Conservation (phyloP, 2,113 vertebrate species). For the Notarius lentiginosus region DNA sequence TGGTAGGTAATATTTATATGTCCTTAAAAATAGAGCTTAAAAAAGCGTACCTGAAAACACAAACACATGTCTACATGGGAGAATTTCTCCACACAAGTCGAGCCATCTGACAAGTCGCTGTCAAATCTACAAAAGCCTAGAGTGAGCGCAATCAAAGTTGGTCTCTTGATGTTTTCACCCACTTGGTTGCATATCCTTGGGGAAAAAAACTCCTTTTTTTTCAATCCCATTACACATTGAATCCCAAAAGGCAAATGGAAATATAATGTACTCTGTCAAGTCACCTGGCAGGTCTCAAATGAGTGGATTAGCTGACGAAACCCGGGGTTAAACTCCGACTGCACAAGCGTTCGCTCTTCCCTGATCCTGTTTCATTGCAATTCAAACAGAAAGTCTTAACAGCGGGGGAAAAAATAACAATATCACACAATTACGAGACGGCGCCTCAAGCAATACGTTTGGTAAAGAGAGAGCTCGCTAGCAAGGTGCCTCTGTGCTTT, state of each 20-base stretch:
- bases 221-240: slow-evolving; percentile 56
- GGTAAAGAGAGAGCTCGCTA: slow-evolving; percentile 64
- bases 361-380: slow-evolving; percentile 70
- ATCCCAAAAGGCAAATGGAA: slow-evolving; percentile 66
- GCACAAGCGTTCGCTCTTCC: slow-evolving; percentile 50
- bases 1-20: background rate
- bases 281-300: slow-evolving; percentile 64
- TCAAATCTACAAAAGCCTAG: slow-evolving; percentile 62
- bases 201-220: slow-evolving; percentile 57
- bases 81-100: slow-evolving; percentile 37
- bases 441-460: slow-evolving; percentile 70
- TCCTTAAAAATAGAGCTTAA: background rate
- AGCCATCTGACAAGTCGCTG: slow-evolving; percentile 60
- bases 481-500: slow-evolving; percentile 62
- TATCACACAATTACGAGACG: slow-evolving; percentile 70
- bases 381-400: slow-evolving; percentile 74
- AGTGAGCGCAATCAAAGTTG: slow-evolving; percentile 59
- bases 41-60: background rate
- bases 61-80: slow-evolving; percentile 23
- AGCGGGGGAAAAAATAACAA: slow-evolving; percentile 66
- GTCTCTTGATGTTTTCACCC: slow-evolving; percentile 67
- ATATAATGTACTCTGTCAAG: slow-evolving; percentile 64
- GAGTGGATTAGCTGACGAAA: slow-evolving; percentile 59
- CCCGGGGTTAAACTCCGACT: slow-evolving; percentile 61
- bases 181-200: slow-evolving; percentile 67